These are phyloP conservation scores for Macrosteles quadrilineatus DNA, from an alignment of 1,140 invertebrate species.

Conservation along the genomic window DNA sequence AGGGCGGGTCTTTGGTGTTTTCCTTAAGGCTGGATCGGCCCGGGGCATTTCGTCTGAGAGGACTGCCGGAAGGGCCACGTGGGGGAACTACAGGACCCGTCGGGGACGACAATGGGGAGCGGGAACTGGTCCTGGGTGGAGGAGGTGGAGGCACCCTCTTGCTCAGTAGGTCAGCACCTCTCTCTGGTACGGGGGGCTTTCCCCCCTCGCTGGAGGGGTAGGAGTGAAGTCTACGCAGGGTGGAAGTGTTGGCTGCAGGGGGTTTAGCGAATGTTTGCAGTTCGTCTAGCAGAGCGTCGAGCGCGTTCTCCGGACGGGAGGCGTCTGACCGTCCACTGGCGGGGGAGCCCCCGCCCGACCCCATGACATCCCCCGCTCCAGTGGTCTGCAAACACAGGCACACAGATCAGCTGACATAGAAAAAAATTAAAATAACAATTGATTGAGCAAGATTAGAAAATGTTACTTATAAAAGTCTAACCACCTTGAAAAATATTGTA, in stretches of 20 bases:
- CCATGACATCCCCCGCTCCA: conserved; percentile 62
- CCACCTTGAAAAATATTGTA: no score
- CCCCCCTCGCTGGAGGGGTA: conserved; percentile 60
- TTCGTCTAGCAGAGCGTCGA: conserved; percentile 93
- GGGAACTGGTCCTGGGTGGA: conserved; percentile 77
- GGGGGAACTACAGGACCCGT: conserved; percentile 64
- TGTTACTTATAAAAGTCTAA: no score
- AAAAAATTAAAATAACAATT: not conserved
- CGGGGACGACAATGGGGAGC: conserved; percentile 78
- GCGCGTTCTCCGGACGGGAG: conserved; percentile 85
- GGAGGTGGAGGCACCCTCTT: conserved; percentile 83
- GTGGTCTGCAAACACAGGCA: conserved; percentile 51
- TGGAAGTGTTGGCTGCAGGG: conserved; percentile 50
- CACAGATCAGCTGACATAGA: not conserved
- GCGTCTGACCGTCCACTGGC: conserved; percentile 56
- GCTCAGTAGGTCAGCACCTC: conserved; percentile 66
- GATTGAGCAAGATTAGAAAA: not conserved
- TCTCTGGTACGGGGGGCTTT: conserved; percentile 76
- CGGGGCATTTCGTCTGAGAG: conserved; percentile 47
- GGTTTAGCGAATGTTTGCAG: conserved; percentile 76
- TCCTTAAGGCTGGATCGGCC: conserved; percentile 48
- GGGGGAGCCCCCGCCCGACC: conserved; percentile 37
- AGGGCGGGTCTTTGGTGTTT: conserved; percentile 37
- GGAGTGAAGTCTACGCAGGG: conserved; percentile 68
- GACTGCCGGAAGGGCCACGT: conserved; percentile 49